Base-by-base conservation (phyloP, 2,797 vertebrate species). In the Poecilia picta region DNA sequence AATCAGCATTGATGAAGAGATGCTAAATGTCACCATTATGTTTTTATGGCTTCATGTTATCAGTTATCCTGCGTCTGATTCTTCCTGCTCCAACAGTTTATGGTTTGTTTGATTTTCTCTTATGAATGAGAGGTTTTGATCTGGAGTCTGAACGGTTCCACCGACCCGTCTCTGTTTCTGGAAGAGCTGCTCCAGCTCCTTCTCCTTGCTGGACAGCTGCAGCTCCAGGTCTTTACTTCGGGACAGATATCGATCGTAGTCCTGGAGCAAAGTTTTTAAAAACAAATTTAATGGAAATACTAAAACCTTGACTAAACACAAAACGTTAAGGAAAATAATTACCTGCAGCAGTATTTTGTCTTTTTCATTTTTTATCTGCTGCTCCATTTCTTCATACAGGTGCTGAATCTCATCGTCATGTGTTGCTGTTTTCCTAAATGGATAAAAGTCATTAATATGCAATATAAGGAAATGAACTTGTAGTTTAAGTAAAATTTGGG, bases 301-400 rank as follows among this genome's bases (percentile, higher is more conserved):
- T 12, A 23, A 33, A 4, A n/a, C 47, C 74, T 47, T 72, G 15
- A 76, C 10, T 41, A 53, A 73, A 39, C 70, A 70, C 8, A 57
- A 3, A 39, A 1, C 72, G 4, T n/a, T 15, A 28, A 5, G 10
- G 11, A 36, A 72, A 53, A 46, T 0, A 39, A 70, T 11, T 88
- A 98, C 97, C 94, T 98, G 96, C 83, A 97, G 88, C 18, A 97
- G 91, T 88, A 99, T 96, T 76, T 93, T 93, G 49, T 99, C 97
- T 80, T 97, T 97, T 90, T 99, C 97, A 5, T 81, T 96, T 88
- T 97, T 98, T 79, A 99, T 98, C 87, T 99, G 97, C 76, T 96
- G 97, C 77, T 99, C 98, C 98, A 99, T 99, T 95, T 99, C 98
- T 80, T 97, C 97, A 39, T 98, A 99, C 0, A 99, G 95, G 45